phyloP scores from a whole-genome alignment of 1,140 invertebrate species.

The Tetraneura akinire region DNA sequence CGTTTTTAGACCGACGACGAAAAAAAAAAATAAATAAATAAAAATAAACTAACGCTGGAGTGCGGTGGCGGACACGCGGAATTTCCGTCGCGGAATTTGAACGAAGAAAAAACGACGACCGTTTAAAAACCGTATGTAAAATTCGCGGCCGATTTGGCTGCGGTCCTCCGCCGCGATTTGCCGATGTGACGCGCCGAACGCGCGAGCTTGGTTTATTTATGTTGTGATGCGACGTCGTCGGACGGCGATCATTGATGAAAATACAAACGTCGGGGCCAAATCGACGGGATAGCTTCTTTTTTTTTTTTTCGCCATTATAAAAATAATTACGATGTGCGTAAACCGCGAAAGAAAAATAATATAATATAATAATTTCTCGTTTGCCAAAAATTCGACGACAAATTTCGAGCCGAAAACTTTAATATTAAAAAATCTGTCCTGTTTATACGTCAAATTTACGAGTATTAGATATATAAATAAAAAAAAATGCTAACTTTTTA shows the following conservation, averaged over 20 bases:
- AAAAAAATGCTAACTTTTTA: no score
- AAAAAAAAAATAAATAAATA: background rate
- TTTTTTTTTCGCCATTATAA: no score
- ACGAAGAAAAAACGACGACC: constrained; percentile 8
- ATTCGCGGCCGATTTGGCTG: constrained; percentile 41
- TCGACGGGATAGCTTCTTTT: background rate
- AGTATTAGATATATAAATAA: no score
- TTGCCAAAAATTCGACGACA: background rate
- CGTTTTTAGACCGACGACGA: constrained; percentile 13
- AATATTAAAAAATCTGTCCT: no score
- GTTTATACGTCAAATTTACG: no score
- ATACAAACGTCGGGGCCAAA: background rate
- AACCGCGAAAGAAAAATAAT: background rate
- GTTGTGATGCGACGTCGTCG: background rate
- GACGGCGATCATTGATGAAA: constrained; percentile 18
- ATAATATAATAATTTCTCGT: background rate
- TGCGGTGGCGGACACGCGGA: constrained; percentile 30
- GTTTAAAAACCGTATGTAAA: background rate
- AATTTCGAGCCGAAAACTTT: background rate
- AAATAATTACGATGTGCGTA: no score
- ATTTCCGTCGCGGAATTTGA: constrained; percentile 46
- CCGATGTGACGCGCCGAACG: background rate
- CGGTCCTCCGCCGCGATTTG: constrained; percentile 2
- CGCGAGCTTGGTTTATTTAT: constrained; percentile 35
- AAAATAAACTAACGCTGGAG: background rate